A percentile compares a stretch with the other conserved stretches of the same genome.
Evolutionary conservation across 2,113 vertebrate species (phyloP).

Genomic region (Datnioides undecimradiatus): DNA sequence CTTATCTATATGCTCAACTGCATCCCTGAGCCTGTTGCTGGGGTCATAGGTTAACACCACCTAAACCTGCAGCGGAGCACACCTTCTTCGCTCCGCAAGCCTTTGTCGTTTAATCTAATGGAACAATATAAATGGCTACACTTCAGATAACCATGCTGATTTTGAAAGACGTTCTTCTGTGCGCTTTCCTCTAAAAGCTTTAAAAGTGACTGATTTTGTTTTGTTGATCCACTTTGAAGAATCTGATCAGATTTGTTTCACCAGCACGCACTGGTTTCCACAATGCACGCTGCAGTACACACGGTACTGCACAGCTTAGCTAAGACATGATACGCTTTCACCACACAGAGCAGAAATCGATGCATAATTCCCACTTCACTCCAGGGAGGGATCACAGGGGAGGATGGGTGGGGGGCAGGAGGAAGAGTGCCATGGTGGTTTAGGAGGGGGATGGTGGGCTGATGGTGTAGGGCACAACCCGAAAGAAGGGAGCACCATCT

Average conservation of each 20-base stretch:
- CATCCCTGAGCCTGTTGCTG: conserved; percentile 58
- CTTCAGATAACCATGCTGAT: not conserved
- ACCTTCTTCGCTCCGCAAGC: not conserved
- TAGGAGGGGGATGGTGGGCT: conserved; percentile 42
- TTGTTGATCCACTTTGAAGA: not conserved
- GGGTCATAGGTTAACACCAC: conserved; percentile 57
- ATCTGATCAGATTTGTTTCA: not conserved
- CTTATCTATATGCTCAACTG: conserved; percentile 44
- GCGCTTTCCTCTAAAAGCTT: not conserved
- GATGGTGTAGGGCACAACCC: conserved; percentile 12
- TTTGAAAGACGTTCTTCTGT: not conserved
- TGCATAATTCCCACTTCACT: conserved; percentile 66
- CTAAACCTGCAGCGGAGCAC: not conserved
- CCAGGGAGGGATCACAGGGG: not conserved
- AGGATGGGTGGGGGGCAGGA: not conserved
- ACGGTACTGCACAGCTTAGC: conserved; percentile 12
- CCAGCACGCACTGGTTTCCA: conserved; percentile 1
- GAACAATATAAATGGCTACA: not conserved
- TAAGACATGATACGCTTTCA: conserved; percentile 47
- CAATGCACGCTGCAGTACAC: not conserved
- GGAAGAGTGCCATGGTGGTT: conserved; percentile 7
- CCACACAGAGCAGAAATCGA: conserved; percentile 58
- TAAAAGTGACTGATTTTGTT: not conserved
- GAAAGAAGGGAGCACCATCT: conserved; percentile 41
- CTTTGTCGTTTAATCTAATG: not conserved